Percentiles rank a stretch among this genome's conserved stretches.
Evolutionary conservation across 2,888 invertebrate genomes (phyloP).

Genomic region (Folsomia candida): DNA sequence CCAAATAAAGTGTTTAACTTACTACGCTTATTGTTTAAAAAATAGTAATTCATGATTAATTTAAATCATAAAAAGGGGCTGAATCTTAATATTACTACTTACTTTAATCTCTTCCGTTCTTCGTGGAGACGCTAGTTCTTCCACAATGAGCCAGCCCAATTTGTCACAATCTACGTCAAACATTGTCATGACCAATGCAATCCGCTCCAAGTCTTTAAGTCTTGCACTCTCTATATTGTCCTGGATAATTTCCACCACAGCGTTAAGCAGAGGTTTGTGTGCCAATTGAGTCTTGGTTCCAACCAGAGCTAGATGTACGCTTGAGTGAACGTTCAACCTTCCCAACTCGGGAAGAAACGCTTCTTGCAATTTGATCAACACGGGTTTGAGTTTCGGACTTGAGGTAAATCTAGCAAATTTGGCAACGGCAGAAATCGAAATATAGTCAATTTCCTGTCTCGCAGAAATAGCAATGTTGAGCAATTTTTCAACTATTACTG

Average conservation of each 20-base stretch:
- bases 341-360: constrained; percentile 60
- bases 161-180: constrained; percentile 62
- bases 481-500: constrained; percentile 58
- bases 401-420: constrained; percentile 36
- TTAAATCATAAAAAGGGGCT: too few species aligned
- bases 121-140: constrained; percentile 59
- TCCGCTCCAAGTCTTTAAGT: constrained; percentile 73
- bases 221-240: constrained; percentile 58
- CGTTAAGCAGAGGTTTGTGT: constrained; percentile 56
- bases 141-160: constrained; percentile 56
- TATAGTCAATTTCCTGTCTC: constrained; percentile 62
- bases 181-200: constrained; percentile 63
- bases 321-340: constrained; percentile 62
- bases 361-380: constrained; percentile 60
- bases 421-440: constrained; percentile 63
- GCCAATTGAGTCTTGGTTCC: constrained; percentile 59
- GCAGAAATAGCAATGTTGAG: constrained; percentile 60
- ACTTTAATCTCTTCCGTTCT: constrained; percentile 61
- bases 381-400: constrained; percentile 29
- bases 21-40: too few species aligned
- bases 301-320: constrained; percentile 66
- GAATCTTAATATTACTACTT: too few species aligned
- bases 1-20: too few species aligned
- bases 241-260: constrained; percentile 60
- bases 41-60: too few species aligned